These are phyloP conservation scores for Drosophila paranaensis DNA, from an alignment of 2,888 invertebrate species.

Conservation along the genomic window DNA sequence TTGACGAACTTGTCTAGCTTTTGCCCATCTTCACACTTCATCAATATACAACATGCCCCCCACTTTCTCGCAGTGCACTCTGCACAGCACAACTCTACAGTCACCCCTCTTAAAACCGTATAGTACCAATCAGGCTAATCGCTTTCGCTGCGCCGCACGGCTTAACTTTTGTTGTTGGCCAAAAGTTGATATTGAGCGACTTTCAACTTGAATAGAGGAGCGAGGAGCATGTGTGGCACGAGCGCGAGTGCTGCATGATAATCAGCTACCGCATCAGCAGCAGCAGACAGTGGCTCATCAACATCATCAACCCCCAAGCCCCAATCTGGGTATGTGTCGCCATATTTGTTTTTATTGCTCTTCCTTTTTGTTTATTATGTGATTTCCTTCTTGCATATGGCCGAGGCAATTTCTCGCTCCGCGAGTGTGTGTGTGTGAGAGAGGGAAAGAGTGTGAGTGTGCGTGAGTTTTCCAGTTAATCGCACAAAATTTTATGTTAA, in stretches of 20 bases:
- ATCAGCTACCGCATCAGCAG: slow-evolving; percentile 42
- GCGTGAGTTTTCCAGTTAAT: slow-evolving; percentile 76
- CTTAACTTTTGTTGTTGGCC: slow-evolving; percentile 73
- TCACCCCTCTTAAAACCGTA: slow-evolving; percentile 5
- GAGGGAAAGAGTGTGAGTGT: slow-evolving; percentile 42
- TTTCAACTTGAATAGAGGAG: slow-evolving; percentile 42
- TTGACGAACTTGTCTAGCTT: not conserved
- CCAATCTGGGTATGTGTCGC: slow-evolving; percentile 58
- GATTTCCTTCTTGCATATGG: slow-evolving; percentile 73
- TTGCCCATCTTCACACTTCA: too few species aligned
- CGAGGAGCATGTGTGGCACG: slow-evolving; percentile 60
- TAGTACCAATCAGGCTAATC: slow-evolving; percentile 79
- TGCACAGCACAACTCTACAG: slow-evolving; percentile 6
- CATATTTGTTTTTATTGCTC: slow-evolving; percentile 80
- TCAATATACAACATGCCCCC: not conserved
- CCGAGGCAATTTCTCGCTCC: slow-evolving; percentile 21
- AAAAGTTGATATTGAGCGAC: slow-evolving; percentile 61
- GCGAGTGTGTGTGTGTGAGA: not conserved
- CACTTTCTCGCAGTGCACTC: not conserved
- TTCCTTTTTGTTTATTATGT: slow-evolving; percentile 79
- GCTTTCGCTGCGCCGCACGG: slow-evolving; percentile 81
- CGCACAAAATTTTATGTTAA: slow-evolving; percentile 82
- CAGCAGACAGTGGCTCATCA: slow-evolving; percentile 33
- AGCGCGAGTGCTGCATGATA: slow-evolving; percentile 69
- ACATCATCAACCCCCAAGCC: slow-evolving; percentile 25